Evolutionary conservation across 2,113 vertebrate genomes (phyloP), one percentile per base, ranked within the genome.

Genomic region (Anseranas semipalmata): DNA sequence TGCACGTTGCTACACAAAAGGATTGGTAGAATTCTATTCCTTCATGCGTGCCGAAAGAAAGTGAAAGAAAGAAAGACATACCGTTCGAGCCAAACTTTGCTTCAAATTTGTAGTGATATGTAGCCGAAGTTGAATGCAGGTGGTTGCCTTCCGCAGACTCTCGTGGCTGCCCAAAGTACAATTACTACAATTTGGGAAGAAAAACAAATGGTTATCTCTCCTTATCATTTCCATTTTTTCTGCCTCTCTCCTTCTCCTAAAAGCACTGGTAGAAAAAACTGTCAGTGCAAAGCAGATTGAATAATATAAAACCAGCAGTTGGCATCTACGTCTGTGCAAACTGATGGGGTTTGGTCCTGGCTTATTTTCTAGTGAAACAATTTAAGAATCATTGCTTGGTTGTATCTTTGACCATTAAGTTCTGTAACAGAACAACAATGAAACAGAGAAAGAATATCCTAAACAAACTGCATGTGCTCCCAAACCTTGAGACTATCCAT

Each of bases 91-190:
- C 76, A 98, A 96, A 14, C 63, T 94, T 86, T 73, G 92, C 71
- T 79, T 90, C 76, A 22, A 2, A 12, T 39, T 39, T 1, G 4
- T 39, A 1, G 52, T 2, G 33, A 14, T 90, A 63, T 96, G 97
- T 3, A 98, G 97, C 25, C 2, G 82, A 80, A 98, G 97, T 28
- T 96, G 96, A 90, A 98, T 53, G 48, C 79, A 77, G 56, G 91
- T 70, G 41, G 52, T 90, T 22, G 94, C 82, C 91, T 98, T 98
- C 85, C 75, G 96, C 79, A 98, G 97, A 45, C 77, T 89, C 80
- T 91, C 95, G 12, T 98, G 98, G 52, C 96, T 98, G 39, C 98
- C 97, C 94, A 98, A 95, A 55, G 74, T 52, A 27, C 50, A 82
- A 45, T 82, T 52, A 35, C 98, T 98, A 77, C 62, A 93, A 39